Conservation (phyloP, 2,888 invertebrate genomes). For the Chesias legatella region DNA sequence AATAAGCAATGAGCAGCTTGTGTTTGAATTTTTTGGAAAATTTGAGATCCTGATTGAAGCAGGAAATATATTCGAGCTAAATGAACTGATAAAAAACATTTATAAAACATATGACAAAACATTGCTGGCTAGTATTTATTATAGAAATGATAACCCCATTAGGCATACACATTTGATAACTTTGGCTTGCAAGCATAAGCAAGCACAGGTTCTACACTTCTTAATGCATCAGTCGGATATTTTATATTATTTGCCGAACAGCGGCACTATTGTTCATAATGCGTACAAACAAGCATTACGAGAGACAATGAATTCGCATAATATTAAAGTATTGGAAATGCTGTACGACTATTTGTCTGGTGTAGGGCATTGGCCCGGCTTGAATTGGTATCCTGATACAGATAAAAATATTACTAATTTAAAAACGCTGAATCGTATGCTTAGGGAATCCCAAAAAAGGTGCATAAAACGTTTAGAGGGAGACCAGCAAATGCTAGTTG, state of each 20-base stretch:
- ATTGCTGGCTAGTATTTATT: slow-evolving; percentile 1
- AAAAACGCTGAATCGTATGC: background rate
- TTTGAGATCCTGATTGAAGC: background rate
- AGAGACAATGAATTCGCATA: slow-evolving; percentile 6
- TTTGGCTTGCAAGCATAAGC: slow-evolving; percentile 13
- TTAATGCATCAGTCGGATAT: slow-evolving; percentile 15
- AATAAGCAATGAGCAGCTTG: too few relatives aligned
- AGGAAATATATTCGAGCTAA: slow-evolving; percentile 1
- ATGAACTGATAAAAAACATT: background rate
- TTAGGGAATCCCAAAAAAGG: background rate
- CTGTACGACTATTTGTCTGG: slow-evolving; percentile 25
- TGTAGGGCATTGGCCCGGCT: slow-evolving; percentile 14
- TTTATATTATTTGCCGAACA: slow-evolving; percentile 12
- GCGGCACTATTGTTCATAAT: background rate
- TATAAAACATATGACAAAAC: slow-evolving; percentile 4
- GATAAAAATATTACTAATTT: slow-evolving; percentile 3
- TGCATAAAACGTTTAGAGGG: background rate
- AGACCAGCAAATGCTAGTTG: background rate
- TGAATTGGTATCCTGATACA: background rate
- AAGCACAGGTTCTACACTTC: slow-evolving; percentile 1
- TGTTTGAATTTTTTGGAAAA: background rate
- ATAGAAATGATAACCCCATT: slow-evolving; percentile 3
- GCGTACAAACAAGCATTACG: slow-evolving; percentile 13
- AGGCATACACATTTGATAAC: slow-evolving; percentile 17
- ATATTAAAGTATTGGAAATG: slow-evolving; percentile 17